phyloP scores from a whole-genome alignment of 2,888 invertebrate genomes.

The Stegophylla sp. region DNA sequence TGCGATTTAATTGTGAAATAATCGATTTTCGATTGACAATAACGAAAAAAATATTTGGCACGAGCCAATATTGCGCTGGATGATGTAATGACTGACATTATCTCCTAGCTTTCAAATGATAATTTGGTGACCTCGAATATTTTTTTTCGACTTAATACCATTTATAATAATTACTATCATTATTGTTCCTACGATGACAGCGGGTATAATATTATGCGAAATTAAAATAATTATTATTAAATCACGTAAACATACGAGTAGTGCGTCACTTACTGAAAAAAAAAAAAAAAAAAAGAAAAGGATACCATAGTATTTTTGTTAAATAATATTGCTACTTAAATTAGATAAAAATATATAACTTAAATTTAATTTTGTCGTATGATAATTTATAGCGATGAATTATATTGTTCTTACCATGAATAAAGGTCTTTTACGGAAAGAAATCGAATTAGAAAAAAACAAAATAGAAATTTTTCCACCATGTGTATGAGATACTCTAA shows the following conservation, averaged over 20 bases:
- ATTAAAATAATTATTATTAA: background rate
- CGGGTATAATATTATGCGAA: background rate
- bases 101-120: background rate
- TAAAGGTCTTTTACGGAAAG: background rate
- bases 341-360: background rate
- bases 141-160: background rate
- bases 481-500: too few relatives aligned
- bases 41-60: background rate
- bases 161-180: background rate
- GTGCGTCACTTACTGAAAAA: background rate
- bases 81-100: background rate
- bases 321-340: constrained; percentile 4
- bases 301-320: background rate
- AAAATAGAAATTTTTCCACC: too few relatives aligned
- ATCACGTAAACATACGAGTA: background rate
- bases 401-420: constrained; percentile 17
- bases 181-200: background rate
- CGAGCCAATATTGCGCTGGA: background rate
- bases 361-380: background rate
- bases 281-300: too few relatives aligned
- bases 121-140: background rate
- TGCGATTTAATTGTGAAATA: too few relatives aligned
- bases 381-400: background rate
- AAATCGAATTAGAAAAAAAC: too few relatives aligned
- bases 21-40: too few relatives aligned